phyloP scores from a whole-genome alignment of 2,888 invertebrate species.

The Plagiodera versicolora region DNA sequence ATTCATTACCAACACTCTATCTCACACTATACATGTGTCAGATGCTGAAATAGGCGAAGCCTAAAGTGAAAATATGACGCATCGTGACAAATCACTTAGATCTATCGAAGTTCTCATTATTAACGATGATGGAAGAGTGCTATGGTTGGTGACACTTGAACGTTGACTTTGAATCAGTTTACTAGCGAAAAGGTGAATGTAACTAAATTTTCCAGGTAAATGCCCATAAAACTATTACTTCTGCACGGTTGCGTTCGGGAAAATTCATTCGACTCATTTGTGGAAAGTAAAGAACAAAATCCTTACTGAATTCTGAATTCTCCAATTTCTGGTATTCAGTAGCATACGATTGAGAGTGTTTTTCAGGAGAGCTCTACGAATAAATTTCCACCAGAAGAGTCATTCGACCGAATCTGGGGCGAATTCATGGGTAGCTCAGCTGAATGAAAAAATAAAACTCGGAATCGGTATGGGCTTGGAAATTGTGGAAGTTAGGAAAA shows the following conservation, averaged over 20 bases:
- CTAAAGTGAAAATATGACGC: slow-evolving; percentile 3
- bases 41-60: not conserved
- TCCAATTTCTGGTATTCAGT: too few relatives aligned
- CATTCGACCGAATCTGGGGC: not conserved
- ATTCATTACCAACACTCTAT: not conserved
- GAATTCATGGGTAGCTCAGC: not conserved
- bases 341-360: too few relatives aligned
- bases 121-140: not conserved
- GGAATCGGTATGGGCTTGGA: not conserved
- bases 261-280: too few relatives aligned
- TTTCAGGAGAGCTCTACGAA: too few relatives aligned
- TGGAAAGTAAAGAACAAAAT: too few relatives aligned
- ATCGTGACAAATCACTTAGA: slow-evolving; percentile 13
- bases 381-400: too few relatives aligned
- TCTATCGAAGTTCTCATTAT: slow-evolving; percentile 6
- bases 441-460: not conserved
- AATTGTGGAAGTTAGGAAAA: not conserved
- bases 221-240: too few relatives aligned
- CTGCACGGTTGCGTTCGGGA: too few relatives aligned
- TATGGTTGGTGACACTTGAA: not conserved
- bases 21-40: not conserved
- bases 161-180: too few relatives aligned
- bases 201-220: too few relatives aligned
- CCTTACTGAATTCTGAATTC: too few relatives aligned
- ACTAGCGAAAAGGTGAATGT: too few relatives aligned